phyloP scores from a whole-genome alignment of 2,888 invertebrate genomes.

The Dolichopus griseipennis region DNA sequence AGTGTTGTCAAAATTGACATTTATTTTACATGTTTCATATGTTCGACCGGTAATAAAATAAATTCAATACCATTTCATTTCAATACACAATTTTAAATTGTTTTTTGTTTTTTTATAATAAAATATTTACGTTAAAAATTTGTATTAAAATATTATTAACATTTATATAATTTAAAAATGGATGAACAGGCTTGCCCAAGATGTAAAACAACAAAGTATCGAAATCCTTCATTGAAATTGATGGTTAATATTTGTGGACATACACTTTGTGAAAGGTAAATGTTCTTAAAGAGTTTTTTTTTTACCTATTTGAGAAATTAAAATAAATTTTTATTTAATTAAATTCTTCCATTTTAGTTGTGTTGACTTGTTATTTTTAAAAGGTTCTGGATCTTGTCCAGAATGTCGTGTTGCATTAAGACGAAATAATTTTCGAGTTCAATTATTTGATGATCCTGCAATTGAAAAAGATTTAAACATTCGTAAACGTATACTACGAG shows the following conservation, averaged over 20 bases:
- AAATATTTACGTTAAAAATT: no score
- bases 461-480: constrained; percentile 98
- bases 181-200: constrained; percentile 60
- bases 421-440: constrained; percentile 83
- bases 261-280: constrained; percentile 70
- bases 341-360: constrained; percentile 51
- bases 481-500: constrained; percentile 73
- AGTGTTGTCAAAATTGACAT: no score
- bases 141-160: no score
- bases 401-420: constrained; percentile 84
- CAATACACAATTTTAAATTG: no score
- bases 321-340: no score
- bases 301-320: background rate
- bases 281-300: background rate
- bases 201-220: constrained; percentile 94
- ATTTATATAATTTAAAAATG: constrained; percentile 25
- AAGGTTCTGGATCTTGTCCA: constrained; percentile 93
- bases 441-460: constrained; percentile 90
- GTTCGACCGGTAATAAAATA: no score
- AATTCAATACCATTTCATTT: no score
- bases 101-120: no score
- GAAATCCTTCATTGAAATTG: constrained; percentile 91
- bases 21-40: no score
- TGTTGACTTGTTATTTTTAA: constrained; percentile 89
- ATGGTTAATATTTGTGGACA: constrained; percentile 99